phyloP scores from a whole-genome alignment of 2,113 vertebrate species.

The Corythaixoides concolor region DNA sequence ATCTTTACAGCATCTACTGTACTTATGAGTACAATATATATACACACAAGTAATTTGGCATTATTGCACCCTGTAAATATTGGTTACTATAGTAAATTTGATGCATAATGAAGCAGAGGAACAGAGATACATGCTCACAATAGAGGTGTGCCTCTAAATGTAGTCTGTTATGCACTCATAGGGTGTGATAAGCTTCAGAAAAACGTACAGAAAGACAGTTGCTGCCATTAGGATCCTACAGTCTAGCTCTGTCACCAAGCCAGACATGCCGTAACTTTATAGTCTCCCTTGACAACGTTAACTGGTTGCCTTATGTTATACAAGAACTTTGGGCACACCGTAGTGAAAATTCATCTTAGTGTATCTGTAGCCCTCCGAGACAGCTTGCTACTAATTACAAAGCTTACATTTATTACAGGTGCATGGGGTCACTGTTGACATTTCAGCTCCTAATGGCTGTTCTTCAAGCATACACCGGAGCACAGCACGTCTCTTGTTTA shows the following conservation, averaged over 20 bases:
- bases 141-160: background rate
- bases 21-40: background rate
- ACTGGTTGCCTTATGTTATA: background rate
- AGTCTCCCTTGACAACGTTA: background rate
- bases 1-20: background rate
- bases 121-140: background rate
- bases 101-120: background rate
- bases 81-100: background rate
- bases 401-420: constrained; percentile 57
- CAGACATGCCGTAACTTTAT: background rate
- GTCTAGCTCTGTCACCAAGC: background rate
- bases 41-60: background rate
- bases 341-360: constrained; percentile 36
- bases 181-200: background rate
- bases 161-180: background rate
- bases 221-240: background rate
- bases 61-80: background rate
- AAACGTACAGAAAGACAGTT: background rate
- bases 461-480: background rate
- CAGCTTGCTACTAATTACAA: constrained; percentile 52
- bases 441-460: constrained; percentile 31
- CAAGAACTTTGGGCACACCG: background rate
- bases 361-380: constrained; percentile 21
- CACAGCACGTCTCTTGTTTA: constrained; percentile 1
- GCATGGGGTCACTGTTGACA: constrained; percentile 30